Base-by-base conservation (phyloP, 2,888 invertebrate species). In the Aphodius granarius region DNA sequence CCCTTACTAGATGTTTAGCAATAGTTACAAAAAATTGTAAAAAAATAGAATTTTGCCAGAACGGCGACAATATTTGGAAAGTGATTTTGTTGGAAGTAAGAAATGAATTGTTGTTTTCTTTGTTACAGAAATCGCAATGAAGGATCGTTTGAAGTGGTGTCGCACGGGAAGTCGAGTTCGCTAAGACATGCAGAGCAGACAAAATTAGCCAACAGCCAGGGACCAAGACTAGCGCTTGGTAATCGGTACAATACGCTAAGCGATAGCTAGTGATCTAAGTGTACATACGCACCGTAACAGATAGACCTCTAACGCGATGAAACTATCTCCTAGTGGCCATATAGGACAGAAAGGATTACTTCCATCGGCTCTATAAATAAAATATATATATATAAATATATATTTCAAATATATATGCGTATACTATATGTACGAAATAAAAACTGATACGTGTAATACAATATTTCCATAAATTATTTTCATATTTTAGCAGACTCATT, bases 241-340 rank as follows among this genome's bases (percentile, higher is more conserved):
- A 92, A 92, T 86, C 92, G 92, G 84, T 92, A 89, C 82, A 91
- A 90, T 82, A 90, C 91, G 78, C 86, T 92, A 16, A 89, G 90
- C 80, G 90, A 91, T 84, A 88, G 88, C 87, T 88, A 87, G 87
- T 88, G 86, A 81, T 81, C 77, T 74, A 78, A 79, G 80, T 78
- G 76, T 72, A 73, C 76, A 74, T 80, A 79, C 21, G 21, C 68
- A 22, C 22, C 20, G 21, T 22, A 66, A 66, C 66, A 18, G 20
- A 80, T 80, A 80, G 79, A 79, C 74, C 66, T 74, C 66, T 76
- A 79, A 76, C 79, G 72, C 77, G 78, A 79, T 78, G 75, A 77
- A 75, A 72, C 75, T 77, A 68, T 68, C 68, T 21, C 78, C 78
- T 81, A 81, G 81, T 81, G 81, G 81, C 80, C 81, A 81, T 80